Evolutionary conservation across 1,140 invertebrate genomes (phyloP).

Genomic region (Drosophila gunungcola): DNA sequence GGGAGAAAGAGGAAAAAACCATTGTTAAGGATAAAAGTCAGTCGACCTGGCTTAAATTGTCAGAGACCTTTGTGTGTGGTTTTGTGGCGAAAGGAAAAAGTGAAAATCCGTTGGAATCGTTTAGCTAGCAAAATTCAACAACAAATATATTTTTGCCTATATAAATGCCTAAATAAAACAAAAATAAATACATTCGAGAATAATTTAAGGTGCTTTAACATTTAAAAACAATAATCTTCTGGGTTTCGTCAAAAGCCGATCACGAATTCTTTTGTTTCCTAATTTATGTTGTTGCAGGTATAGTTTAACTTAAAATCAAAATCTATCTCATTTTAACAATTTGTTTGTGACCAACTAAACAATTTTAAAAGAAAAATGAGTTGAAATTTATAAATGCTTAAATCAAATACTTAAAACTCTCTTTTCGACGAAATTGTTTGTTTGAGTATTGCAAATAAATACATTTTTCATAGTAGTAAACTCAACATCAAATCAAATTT

Average conservation of each 20-base stretch:
- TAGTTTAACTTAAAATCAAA: no score
- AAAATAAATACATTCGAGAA: constrained; percentile 3
- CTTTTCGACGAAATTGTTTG: no score
- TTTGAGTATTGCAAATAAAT: no score
- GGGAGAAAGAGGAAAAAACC: constrained; percentile 24
- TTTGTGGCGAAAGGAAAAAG: constrained; percentile 25
- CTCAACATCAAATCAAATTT: no score
- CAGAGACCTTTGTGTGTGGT: constrained; percentile 63
- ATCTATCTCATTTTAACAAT: no score
- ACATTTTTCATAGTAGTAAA: background rate
- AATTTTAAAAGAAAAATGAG: no score
- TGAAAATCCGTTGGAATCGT: constrained; percentile 34
- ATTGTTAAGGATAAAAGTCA: constrained; percentile 46
- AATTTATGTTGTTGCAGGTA: no score
- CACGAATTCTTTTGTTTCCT: no score
- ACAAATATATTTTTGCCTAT: constrained; percentile 16
- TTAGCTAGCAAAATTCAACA: constrained; percentile 19
- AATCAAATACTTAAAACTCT: no score
- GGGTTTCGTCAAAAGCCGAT: background rate
- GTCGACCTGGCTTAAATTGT: constrained; percentile 41
- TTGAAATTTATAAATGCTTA: no score
- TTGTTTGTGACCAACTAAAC: no score
- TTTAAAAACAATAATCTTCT: background rate
- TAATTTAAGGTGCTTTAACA: background rate
- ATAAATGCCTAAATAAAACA: background rate